phyloP scores from a whole-genome alignment of 2,113 vertebrate genomes.

The Bucco capensis region DNA sequence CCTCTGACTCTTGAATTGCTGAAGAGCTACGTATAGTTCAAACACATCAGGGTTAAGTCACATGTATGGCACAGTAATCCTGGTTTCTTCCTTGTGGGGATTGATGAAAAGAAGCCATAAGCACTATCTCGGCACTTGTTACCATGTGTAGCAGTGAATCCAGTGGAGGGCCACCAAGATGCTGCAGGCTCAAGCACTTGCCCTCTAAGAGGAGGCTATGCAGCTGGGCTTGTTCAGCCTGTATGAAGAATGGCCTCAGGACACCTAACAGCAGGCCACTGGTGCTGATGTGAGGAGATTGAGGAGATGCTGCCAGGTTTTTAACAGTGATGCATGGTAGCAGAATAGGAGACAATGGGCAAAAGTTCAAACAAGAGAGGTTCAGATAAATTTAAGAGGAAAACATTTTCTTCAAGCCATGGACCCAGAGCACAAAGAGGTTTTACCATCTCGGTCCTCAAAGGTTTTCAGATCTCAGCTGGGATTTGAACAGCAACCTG shows the following conservation, averaged over 20 bases:
- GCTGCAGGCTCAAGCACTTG: background rate
- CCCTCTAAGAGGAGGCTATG: background rate
- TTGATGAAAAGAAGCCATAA: background rate
- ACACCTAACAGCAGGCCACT: background rate
- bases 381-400: background rate
- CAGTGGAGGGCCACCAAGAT: accelerated
- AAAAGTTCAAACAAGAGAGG: background rate
- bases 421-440: background rate
- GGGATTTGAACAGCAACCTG: background rate
- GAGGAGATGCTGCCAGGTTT: background rate
- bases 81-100: background rate
- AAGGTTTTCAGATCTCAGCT: background rate
- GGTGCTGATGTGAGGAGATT: accelerated
- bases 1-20: background rate
- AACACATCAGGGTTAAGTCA: background rate
- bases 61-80: background rate
- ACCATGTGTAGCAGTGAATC: background rate
- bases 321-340: background rate
- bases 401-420: background rate
- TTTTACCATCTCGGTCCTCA: background rate
- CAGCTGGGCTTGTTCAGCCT: background rate
- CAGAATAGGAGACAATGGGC: background rate
- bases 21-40: background rate
- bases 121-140: background rate
- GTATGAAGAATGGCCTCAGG: background rate